These are phyloP conservation scores for Erythrocercus mccallii DNA, from an alignment of 2,113 vertebrate genomes.

Conservation along the genomic window DNA sequence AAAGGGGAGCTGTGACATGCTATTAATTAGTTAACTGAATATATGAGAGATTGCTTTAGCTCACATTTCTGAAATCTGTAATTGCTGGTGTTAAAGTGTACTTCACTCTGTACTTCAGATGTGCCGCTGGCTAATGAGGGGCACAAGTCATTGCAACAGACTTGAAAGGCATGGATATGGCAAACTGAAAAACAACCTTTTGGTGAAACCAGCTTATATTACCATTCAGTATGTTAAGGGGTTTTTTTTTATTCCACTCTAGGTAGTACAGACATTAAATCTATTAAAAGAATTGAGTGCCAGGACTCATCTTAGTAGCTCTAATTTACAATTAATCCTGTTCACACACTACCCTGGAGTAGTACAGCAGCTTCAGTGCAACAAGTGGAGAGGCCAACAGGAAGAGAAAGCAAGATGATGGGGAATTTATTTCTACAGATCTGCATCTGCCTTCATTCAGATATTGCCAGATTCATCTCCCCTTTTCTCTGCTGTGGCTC, in stretches of 20 bases:
- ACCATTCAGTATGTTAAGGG: too few species aligned
- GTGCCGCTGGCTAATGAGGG: not conserved
- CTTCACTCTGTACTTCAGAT: not conserved
- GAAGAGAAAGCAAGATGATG: not conserved
- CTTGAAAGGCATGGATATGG: not conserved
- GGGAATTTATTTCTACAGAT: not conserved
- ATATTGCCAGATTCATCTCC: not conserved
- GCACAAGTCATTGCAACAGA: not conserved
- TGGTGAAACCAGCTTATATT: not conserved
- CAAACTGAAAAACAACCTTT: not conserved
- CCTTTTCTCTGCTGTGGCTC: not conserved
- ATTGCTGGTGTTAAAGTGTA: not conserved
- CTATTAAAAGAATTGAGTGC: not conserved
- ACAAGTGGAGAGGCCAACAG: not conserved
- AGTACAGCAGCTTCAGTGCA: not conserved
- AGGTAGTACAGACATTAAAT: not conserved
- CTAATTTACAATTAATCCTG: not conserved
- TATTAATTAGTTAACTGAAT: not conserved
- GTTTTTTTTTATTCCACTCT: not conserved
- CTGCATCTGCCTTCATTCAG: not conserved
- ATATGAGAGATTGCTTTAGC: not conserved
- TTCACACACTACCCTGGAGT: not conserved
- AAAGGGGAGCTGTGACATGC: not conserved
- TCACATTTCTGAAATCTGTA: not conserved
- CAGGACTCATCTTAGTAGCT: not conserved